Evolutionary conservation across 23 tunicate genomes (phyloP), one percentile per base, ranked within the genome.

Genomic region (Phallusia fumigata): DNA sequence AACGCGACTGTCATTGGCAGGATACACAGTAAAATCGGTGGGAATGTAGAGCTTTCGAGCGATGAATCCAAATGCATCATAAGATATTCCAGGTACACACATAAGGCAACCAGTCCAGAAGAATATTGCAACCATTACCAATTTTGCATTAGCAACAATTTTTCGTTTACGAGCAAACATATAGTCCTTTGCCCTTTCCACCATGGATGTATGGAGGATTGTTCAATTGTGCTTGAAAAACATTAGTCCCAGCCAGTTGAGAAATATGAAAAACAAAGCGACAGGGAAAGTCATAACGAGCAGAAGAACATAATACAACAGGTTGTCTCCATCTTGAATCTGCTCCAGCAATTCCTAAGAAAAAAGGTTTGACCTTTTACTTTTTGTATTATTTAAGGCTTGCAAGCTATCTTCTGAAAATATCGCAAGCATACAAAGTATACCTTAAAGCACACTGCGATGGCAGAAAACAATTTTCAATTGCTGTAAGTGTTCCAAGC

Each of bases 201-300:
- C 69, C 69, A 58, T 58, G 69, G 28, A 11, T 6, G 16, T 24
- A 51, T 13, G 3, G 15, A 58, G 26, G 8, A 92, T 52, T 88
- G 83, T 52, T 83, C 88, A 18, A 74, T 92, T 26, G 73, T 90
- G 79, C 65, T 92, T 65, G 32, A 90, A 90, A 52, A 80, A 85
- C 95, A 90, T 90, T 0, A 90, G 44, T 44, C 95, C 95, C 49
- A 81, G 31, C 95, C 95, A 90, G 33, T 81, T 90, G 33, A 90
- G 53, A 26, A 90, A 76, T 74, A 89, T 47, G 34, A 73, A 90
- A 72, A 81, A 82, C 36, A 79, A 35, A 19, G 76, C 40, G 19
- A 85, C 95, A 15, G 95, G 95, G 32, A 90, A 10, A 3, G 95
- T 90, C 35, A 85, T 34, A 15, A 89, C 86, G 58, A 90, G 5